Percentiles rank a stretch among this genome's conserved stretches.
Evolutionary conservation across 2,888 invertebrate genomes (phyloP).

Genomic region (Cheilosia vulpina): DNA sequence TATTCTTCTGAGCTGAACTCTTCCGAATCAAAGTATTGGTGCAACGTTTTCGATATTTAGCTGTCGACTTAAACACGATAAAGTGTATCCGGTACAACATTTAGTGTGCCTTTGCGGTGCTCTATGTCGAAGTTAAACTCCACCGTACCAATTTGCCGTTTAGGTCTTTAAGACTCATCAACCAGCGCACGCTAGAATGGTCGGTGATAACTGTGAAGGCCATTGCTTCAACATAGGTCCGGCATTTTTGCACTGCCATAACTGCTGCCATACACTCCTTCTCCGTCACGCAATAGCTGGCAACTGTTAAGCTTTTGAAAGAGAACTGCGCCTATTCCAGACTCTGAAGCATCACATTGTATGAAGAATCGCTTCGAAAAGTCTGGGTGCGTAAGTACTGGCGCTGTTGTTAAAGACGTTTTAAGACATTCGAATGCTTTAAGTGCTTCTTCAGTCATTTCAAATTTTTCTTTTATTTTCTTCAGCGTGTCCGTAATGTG

Average conservation of each 20-base stretch:
- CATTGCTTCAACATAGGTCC: slow-evolving; percentile 56
- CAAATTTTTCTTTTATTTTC: slow-evolving; percentile 30
- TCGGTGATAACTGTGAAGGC: slow-evolving; percentile 74
- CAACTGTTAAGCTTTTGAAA: slow-evolving; percentile 51
- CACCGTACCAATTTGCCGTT: neutral
- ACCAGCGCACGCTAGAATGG: slow-evolving; percentile 76
- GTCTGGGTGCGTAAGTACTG: slow-evolving; percentile 57
- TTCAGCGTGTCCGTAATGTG: slow-evolving; percentile 48
- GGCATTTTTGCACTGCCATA: slow-evolving; percentile 35
- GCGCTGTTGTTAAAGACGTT: slow-evolving; percentile 42
- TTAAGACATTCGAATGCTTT: slow-evolving; percentile 52
- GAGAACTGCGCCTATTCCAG: slow-evolving; percentile 44
- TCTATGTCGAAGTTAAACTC: neutral
- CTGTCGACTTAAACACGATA: neutral
- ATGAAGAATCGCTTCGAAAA: slow-evolving; percentile 59
- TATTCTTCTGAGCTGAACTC: neutral
- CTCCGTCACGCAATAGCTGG: slow-evolving; percentile 23
- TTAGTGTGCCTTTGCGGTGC: neutral
- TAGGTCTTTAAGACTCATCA: slow-evolving; percentile 40
- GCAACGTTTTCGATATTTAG: neutral
- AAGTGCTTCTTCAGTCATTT: slow-evolving; percentile 39
- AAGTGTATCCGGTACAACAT: neutral
- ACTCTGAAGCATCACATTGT: slow-evolving; percentile 61
- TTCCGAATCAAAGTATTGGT: neutral
- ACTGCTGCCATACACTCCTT: slow-evolving; percentile 48